Percentiles rank a stretch among this genome's conserved stretches.
These are phyloP conservation scores for Hybognathus amarus DNA, from an alignment of 2,797 vertebrate species.

Conservation along the genomic window DNA sequence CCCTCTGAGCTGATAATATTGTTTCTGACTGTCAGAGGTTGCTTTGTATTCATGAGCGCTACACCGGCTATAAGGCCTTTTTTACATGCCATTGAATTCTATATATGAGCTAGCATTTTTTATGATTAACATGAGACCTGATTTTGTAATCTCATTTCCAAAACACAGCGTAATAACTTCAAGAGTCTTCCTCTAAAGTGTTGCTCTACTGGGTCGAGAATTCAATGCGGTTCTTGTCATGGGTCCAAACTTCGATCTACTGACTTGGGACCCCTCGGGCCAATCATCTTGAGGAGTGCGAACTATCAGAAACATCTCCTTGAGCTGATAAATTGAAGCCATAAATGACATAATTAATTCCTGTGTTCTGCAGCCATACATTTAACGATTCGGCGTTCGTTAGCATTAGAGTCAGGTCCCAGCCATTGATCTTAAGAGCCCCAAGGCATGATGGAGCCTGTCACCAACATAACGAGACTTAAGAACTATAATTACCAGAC, in stretches of 20 bases:
- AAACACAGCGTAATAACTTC: conserved; percentile 10
- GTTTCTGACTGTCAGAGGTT: conserved; percentile 30
- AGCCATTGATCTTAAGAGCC: conserved; percentile 71
- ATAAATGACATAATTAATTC: conserved; percentile 77
- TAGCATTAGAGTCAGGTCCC: conserved; percentile 74
- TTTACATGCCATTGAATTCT: neutral
- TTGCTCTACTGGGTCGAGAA: conserved; percentile 12
- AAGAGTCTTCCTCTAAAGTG: conserved; percentile 10
- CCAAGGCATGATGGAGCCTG: conserved; percentile 67
- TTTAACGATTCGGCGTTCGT: conserved; percentile 75
- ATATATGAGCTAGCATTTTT: conserved; percentile 12
- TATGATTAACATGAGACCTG: conserved; percentile 16
- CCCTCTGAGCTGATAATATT: conserved; percentile 28
- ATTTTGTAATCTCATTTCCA: conserved; percentile 13
- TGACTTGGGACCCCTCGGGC: conserved; percentile 23
- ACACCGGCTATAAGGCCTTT: conserved; percentile 7
- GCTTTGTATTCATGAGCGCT: neutral
- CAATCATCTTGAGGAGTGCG: neutral
- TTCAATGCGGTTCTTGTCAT: neutral
- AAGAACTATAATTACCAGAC: conserved; percentile 64
- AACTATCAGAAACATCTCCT: conserved; percentile 53
- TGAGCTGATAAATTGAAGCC: conserved; percentile 74
- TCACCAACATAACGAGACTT: conserved; percentile 66
- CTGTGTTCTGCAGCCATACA: conserved; percentile 71
- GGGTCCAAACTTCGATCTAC: conserved; percentile 23